Evolutionary conservation across 2,113 vertebrate genomes (phyloP).

Genomic region (Triplophysa dalaica): DNA sequence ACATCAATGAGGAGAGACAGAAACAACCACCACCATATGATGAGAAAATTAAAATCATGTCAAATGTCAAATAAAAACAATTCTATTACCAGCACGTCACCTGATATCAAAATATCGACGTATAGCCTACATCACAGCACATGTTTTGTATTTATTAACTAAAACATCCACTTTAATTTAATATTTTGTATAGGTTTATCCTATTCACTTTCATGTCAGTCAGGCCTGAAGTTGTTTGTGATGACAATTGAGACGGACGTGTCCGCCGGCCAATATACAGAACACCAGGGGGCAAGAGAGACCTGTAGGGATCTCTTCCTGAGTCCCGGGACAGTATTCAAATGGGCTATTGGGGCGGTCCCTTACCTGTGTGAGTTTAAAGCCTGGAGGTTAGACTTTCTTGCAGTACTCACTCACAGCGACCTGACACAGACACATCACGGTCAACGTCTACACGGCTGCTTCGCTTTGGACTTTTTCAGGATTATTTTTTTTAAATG

Average conservation of each 20-base stretch:
- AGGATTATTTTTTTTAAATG: slow-evolving; percentile 30
- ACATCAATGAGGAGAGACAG: slow-evolving; percentile 7
- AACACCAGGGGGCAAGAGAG: slow-evolving; percentile 80
- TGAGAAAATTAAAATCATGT: no score
- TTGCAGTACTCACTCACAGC: slow-evolving; percentile 56
- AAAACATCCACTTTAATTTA: not conserved
- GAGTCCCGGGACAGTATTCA: slow-evolving; percentile 64
- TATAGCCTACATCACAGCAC: no score
- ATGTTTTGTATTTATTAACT: no score
- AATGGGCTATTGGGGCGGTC: slow-evolving; percentile 64
- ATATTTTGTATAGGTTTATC: not conserved
- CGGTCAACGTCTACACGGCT: slow-evolving; percentile 16
- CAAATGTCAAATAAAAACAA: not conserved
- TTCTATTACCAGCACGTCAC: no score
- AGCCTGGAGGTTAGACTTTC: slow-evolving; percentile 46
- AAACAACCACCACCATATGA: not conserved
- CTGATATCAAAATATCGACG: not conserved
- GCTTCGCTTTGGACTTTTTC: slow-evolving; percentile 43
- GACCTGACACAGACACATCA: slow-evolving; percentile 34
- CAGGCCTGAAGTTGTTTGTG: not conserved
- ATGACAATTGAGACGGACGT: slow-evolving; percentile 41
- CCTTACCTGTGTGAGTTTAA: slow-evolving; percentile 63
- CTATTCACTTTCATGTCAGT: not conserved
- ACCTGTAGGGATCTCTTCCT: slow-evolving; percentile 69
- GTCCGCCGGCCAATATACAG: slow-evolving; percentile 71